Base-by-base conservation (phyloP, 2,113 vertebrate species). In the Galeopterus variegatus region DNA sequence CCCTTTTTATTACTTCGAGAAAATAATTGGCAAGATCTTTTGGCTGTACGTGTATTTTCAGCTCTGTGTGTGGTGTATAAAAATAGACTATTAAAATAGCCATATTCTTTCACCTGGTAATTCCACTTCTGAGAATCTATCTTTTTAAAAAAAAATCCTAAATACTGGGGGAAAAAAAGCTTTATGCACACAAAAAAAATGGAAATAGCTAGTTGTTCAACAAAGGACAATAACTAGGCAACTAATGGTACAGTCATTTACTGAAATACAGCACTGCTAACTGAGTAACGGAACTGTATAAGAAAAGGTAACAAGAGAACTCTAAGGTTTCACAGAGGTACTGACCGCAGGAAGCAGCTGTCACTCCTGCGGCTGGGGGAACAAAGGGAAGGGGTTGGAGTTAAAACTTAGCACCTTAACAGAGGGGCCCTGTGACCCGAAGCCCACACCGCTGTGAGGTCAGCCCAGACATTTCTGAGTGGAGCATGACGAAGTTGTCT, bases 91-190 rank as follows among this genome's bases (percentile, higher is more conserved):
- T 45, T 90, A 60, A 31, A 93, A 67, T 17, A 79, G 5, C 26
- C 31, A 28, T 65, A 79, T 50, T 91, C 31, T 92, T 54, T 86
- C 80, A 77, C 5, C 56, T 31, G 41, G 26, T 72, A 58, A 94
- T 90, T 92, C 33, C 1, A 56, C 5, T 80, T 88, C 14, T 72
- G 33, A 62, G 45, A 89, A 77, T 67, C 58, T 70, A 9, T 48
- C 24, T 95, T 95, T n/a, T 23, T 18, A 82, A 94, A 92, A 70
- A 85, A 92, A 36, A 80, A 72, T 50, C 15, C 28, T 82, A 77
- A 84, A 76, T 54, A 72, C 18, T 13, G 18, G 2, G 75, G 33
- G 24, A 56, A 70, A 80, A 90, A 58, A 56, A 23, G 28, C 28
- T 88, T 69, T 14, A 48, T 75, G 41, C 9, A n/a, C 2, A n/a